Percentiles rank a stretch among this genome's conserved stretches.
phyloP scores from a whole-genome alignment of 1,140 invertebrate species.

The Bradynema listronoti region DNA sequence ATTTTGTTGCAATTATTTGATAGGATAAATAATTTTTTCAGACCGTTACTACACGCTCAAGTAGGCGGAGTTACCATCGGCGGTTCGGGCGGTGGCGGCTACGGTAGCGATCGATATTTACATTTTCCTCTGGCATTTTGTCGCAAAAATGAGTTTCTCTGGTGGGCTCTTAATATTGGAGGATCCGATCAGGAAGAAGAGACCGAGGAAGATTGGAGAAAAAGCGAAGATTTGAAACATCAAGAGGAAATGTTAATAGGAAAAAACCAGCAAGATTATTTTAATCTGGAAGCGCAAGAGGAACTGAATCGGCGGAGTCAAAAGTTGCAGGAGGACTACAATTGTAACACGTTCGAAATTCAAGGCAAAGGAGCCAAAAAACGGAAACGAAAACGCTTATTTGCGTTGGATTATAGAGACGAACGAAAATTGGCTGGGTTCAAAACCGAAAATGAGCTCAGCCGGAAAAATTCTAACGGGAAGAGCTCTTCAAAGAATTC shows the following conservation, averaged over 20 bases:
- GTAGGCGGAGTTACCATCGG: conserved; percentile 22
- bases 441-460: too few relatives aligned
- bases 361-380: too few relatives aligned
- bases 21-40: conserved; percentile 19
- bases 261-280: not conserved
- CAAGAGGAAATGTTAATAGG: not conserved
- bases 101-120: conserved; percentile 22
- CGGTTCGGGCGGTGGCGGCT: too few relatives aligned
- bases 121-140: conserved; percentile 20
- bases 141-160: conserved; percentile 22
- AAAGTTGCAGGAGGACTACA: conserved; percentile 1
- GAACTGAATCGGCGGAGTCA: not conserved
- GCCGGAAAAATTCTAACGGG: too few relatives aligned
- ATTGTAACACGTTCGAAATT: too few relatives aligned
- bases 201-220: not conserved
- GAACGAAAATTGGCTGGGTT: too few relatives aligned
- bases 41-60: conserved; percentile 17
- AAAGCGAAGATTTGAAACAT: not conserved
- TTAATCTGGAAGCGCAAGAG: not conserved
- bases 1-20: conserved; percentile 4
- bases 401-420: too few relatives aligned
- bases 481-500: too few relatives aligned
- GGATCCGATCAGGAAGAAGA: conserved; percentile 18
- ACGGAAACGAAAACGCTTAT: too few relatives aligned
- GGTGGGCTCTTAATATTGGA: conserved; percentile 14